Evolutionary conservation across 1,140 invertebrate genomes (phyloP).

Genomic region (Brachystomella parvula): DNA sequence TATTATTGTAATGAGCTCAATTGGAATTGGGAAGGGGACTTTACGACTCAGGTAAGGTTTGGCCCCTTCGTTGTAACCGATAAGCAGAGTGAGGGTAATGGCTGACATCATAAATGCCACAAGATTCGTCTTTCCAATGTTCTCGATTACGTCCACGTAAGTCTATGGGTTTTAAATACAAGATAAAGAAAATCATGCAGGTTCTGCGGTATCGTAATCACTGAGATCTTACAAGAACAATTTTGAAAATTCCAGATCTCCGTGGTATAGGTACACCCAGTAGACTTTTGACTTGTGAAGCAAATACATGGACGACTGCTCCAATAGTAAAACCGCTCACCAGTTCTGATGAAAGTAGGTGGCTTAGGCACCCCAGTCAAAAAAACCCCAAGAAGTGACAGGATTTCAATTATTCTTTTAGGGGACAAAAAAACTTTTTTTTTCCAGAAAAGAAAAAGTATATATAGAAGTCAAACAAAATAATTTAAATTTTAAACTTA

Average conservation of each 20-base stretch:
- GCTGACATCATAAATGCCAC: constrained; percentile 61
- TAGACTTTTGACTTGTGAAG: constrained; percentile 80
- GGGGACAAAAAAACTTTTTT: too few species aligned
- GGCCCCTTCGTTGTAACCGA: constrained; percentile 68
- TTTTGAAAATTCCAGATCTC: constrained; percentile 61
- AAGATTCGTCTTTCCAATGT: constrained; percentile 55
- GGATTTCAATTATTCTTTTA: too few species aligned
- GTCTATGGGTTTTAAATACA: constrained; percentile 48
- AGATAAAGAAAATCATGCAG: constrained; percentile 2
- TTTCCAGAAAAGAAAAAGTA: too few species aligned
- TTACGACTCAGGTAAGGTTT: constrained; percentile 42
- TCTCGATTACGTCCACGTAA: constrained; percentile 55
- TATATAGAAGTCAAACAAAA: too few species aligned
- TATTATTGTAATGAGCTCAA: constrained; percentile 77
- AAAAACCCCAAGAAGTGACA: too few species aligned
- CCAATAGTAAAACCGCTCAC: constrained; percentile 83
- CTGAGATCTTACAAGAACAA: constrained; percentile 54
- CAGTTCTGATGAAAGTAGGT: constrained; percentile 77
- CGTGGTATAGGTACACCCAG: constrained; percentile 62
- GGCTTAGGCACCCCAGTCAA: constrained; percentile 69
- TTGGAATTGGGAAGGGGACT: constrained; percentile 66
- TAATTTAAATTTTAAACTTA: too few species aligned
- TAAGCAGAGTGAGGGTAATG: constrained; percentile 60
- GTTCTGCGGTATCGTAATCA: constrained; percentile 14
- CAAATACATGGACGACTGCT: constrained; percentile 80